phyloP scores from a whole-genome alignment of 2,113 vertebrate species.

The Perognathus longimembris region DNA sequence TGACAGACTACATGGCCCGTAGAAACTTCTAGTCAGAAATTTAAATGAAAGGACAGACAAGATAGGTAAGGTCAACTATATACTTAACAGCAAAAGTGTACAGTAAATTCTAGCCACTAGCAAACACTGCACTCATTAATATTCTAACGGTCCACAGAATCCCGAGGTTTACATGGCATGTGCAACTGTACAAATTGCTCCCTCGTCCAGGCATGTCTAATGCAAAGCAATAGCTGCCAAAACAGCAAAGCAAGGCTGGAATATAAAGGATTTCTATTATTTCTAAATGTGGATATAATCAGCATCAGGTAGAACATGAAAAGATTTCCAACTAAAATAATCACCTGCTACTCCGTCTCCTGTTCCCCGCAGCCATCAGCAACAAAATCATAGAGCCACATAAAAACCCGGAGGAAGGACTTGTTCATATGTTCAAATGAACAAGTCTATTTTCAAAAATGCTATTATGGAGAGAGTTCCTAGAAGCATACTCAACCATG shows the following conservation, averaged over 20 bases:
- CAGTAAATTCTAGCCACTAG: not conserved
- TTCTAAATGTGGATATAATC: not conserved
- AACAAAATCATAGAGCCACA: not conserved
- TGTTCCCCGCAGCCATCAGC: not conserved
- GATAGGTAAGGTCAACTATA: not conserved
- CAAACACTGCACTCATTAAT: slow-evolving; percentile 41
- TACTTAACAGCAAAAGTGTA: not conserved
- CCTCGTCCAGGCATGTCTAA: slow-evolving; percentile 5
- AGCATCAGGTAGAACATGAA: not conserved
- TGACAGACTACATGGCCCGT: not conserved
- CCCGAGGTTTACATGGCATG: slow-evolving; percentile 26
- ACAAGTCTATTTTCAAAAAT: slow-evolving; percentile 65
- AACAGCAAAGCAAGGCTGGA: slow-evolving; percentile 46
- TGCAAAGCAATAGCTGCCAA: slow-evolving; percentile 28
- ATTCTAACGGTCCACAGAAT: slow-evolving; percentile 19
- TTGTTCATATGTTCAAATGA: slow-evolving; percentile 56
- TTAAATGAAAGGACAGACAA: not conserved
- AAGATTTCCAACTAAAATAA: slow-evolving; percentile 14
- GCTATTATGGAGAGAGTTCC: slow-evolving; percentile 65
- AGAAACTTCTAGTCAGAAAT: not conserved
- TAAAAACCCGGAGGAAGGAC: slow-evolving; percentile 47
- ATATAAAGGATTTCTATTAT: slow-evolving; percentile 45
- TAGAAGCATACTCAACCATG: slow-evolving; percentile 59
- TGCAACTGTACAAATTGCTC: slow-evolving; percentile 23
- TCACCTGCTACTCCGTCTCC: not conserved